Evolutionary conservation across 2,113 vertebrate genomes (phyloP), one percentile per base, ranked within the genome.

Genomic region (Chionomys nivalis): DNA sequence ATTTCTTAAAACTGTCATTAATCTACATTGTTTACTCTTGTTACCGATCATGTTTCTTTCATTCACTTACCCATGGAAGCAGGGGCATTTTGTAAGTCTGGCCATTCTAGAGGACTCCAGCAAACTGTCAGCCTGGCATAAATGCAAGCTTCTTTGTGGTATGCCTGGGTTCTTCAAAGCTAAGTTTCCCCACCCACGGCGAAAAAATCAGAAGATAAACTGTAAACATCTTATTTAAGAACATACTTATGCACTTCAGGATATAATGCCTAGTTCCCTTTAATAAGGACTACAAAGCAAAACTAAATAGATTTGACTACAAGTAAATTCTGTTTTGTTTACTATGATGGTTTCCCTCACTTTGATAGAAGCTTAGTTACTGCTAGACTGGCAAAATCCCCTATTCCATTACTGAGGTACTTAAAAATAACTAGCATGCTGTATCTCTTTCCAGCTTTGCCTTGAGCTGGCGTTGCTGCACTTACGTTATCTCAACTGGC

Each of bases 81-180:
- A 98, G 98, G 98, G 98, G 98, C 98, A 98, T 98, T 98, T 98
- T 99, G 98, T 98, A 96, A 98, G 98, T 99, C 98, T 99, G 98
- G 98, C 98, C 97, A 97, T 91, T 96, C 44, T 92, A 47, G 55
- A 94, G 52, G 72, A 89, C 68, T 55, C 47, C 87, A 79, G 63
- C 68, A 76, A 55, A 89, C 36, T 16, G 7, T 36, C 24, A 81
- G 70, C 78, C 47, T 78, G 39, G 17, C 61, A 13, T 79, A n/a
- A 44, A 36, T 23, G 3, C 85, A 75, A 82, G 44, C 68, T 42
- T 19, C 85, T 72, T 36, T 85, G 0, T 93, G 17, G 11, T 42
- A 42, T 44, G 63, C 76, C 75, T 87, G 79, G 17, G 19, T 81
- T 93, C 70, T 87, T 87, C 42, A n/a, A 75, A 72, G 52, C 87